These are phyloP conservation scores for Meriones psammophilus DNA, from an alignment of 2,797 vertebrate species.

Conservation along the genomic window DNA sequence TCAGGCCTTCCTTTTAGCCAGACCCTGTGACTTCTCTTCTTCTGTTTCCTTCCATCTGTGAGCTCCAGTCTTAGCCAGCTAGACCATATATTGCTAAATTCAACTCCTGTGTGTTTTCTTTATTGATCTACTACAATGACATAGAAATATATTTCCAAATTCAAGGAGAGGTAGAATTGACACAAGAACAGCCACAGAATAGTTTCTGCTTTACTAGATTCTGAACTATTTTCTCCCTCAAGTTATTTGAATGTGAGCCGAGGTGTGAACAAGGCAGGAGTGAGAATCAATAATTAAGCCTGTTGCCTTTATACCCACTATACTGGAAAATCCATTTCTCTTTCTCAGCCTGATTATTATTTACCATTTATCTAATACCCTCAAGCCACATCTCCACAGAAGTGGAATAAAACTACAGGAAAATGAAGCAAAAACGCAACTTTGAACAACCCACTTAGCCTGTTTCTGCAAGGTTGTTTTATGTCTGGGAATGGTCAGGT, in stretches of 20 bases:
- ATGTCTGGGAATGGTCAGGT: background rate
- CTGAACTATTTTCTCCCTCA: constrained; percentile 73
- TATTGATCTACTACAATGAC: constrained; percentile 53
- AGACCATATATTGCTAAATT: background rate
- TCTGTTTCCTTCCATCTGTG: constrained; percentile 29
- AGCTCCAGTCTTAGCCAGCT: constrained; percentile 24
- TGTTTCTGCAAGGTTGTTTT: constrained; percentile 17
- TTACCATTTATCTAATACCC: constrained; percentile 80
- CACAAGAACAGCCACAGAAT: constrained; percentile 45
- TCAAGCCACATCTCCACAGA: constrained; percentile 57
- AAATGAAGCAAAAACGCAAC: constrained; percentile 71
- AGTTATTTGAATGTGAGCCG: constrained; percentile 80
- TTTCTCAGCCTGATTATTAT: constrained; percentile 75
- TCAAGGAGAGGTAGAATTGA: constrained; percentile 65
- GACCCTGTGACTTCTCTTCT: background rate
- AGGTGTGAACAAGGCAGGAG: constrained; percentile 74
- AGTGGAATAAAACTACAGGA: constrained; percentile 61
- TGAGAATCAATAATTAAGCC: constrained; percentile 80
- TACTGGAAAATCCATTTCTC: constrained; percentile 80
- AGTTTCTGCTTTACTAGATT: constrained; percentile 78
- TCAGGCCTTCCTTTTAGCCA: background rate
- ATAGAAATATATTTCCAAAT: constrained; percentile 69
- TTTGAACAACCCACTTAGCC: constrained; percentile 43
- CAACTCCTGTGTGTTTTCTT: constrained; percentile 74
- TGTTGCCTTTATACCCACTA: constrained; percentile 70